Conservation (phyloP, 1,140 invertebrate genomes). For the Drosophila lowei region DNA sequence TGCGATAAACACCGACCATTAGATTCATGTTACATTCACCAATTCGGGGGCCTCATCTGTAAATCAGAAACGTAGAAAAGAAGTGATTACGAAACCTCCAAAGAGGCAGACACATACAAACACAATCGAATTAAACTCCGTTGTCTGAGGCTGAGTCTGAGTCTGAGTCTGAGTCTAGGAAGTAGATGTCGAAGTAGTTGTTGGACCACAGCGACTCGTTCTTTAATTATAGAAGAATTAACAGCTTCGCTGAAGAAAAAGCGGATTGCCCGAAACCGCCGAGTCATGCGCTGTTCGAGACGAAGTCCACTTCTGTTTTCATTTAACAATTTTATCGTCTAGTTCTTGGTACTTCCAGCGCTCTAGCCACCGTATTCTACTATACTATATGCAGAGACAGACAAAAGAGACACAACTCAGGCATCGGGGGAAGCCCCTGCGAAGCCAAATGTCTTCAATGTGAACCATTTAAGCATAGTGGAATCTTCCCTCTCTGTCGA, state of each 20-base stretch:
- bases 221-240: conserved; percentile 78
- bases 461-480: too few species aligned
- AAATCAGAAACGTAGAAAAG: conserved; percentile 1
- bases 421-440: conserved; percentile 22
- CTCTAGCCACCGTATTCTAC: neutral
- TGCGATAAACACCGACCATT: neutral
- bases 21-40: conserved; percentile 29
- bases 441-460: too few species aligned
- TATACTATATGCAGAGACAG: too few species aligned
- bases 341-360: conserved; percentile 34
- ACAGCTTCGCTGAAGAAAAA: conserved; percentile 68
- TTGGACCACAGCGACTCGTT: conserved; percentile 48
- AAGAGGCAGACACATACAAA: neutral
- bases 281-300: conserved; percentile 46
- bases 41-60: neutral
- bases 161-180: conserved; percentile 44
- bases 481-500: conserved; percentile 21
- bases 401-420: conserved; percentile 19
- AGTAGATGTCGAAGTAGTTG: conserved; percentile 38
- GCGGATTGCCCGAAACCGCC: conserved; percentile 51
- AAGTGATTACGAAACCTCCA: conserved; percentile 53
- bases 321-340: conserved; percentile 59
- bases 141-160: conserved; percentile 15
- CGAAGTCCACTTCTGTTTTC: conserved; percentile 47
- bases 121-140: conserved; percentile 13